Conservation (phyloP, 1,140 invertebrate species). For the Drusus annulatus region DNA sequence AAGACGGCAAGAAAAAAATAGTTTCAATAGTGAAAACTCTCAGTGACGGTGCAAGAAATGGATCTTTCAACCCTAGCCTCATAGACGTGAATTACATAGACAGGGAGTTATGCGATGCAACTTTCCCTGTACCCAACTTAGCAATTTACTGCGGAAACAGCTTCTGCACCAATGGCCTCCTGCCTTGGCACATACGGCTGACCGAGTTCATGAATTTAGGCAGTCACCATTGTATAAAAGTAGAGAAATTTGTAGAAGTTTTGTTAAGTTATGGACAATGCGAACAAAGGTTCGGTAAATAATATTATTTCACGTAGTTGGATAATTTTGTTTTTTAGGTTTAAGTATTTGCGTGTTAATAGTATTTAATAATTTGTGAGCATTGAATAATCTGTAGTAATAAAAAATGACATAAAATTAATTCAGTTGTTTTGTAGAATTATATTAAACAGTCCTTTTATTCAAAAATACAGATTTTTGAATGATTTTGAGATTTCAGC, state of each 20-base stretch:
- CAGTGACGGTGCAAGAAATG: conserved; percentile 36
- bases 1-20: conserved; percentile 74
- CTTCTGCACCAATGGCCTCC: conserved; percentile 75
- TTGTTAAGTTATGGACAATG: conserved; percentile 76
- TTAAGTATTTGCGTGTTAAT: conserved; percentile 6
- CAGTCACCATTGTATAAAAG: conserved; percentile 70
- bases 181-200: conserved; percentile 81
- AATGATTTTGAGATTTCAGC: too few relatives aligned
- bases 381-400: not conserved
- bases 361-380: not conserved
- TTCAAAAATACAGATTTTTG: too few relatives aligned
- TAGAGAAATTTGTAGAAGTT: conserved; percentile 72
- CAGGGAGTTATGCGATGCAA: conserved; percentile 67
- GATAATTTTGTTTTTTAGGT: too few relatives aligned
- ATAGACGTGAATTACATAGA: conserved; percentile 69
- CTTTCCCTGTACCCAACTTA: conserved; percentile 78
- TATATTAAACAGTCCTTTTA: too few relatives aligned
- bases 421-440: too few relatives aligned
- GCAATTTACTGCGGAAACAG: conserved; percentile 75
- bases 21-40: conserved; percentile 64
- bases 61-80: conserved; percentile 56
- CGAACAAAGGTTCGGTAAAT: conserved; percentile 80
- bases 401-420: not conserved
- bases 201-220: conserved; percentile 79
- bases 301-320: conserved; percentile 56